phyloP scores from a whole-genome alignment of 2,797 vertebrate species.

The Pangasius krempfi region DNA sequence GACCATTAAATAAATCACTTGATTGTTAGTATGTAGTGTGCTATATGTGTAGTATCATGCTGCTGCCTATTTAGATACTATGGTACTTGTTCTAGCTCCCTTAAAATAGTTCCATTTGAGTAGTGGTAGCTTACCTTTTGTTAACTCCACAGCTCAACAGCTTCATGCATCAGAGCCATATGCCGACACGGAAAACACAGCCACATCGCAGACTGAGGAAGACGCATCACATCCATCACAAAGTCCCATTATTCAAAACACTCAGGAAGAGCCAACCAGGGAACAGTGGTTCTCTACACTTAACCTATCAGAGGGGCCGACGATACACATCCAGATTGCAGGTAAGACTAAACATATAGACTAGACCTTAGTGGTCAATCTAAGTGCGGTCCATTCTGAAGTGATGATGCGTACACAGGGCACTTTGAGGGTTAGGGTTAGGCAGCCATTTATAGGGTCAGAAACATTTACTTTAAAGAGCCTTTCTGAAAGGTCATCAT shows the following conservation, averaged over 20 bases:
- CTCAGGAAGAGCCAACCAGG: conserved; percentile 79
- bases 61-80: background rate
- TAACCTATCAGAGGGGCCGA: conserved; percentile 66
- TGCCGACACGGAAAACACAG: conserved; percentile 69
- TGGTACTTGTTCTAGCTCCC: background rate
- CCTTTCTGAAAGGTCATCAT: background rate
- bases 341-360: conserved; percentile 62
- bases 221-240: conserved; percentile 59
- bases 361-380: background rate
- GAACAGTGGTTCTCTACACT: conserved; percentile 73
- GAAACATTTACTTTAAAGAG: background rate
- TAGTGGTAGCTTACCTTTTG: conserved; percentile 41
- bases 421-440: conserved; percentile 1
- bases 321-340: conserved; percentile 66
- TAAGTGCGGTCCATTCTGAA: conserved; percentile 1
- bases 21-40: too few relatives aligned
- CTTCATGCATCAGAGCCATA: conserved; percentile 65
- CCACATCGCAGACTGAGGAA: conserved; percentile 54
- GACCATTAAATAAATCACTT: background rate
- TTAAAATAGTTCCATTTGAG: background rate
- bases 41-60: too few relatives aligned
- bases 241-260: conserved; percentile 63
- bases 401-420: background rate
- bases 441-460: conserved; percentile 2
- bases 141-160: conserved; percentile 61